Percentiles rank a stretch among this genome's conserved stretches.
phyloP scores from a whole-genome alignment of 37 sponge, comb jelly and placozoan species.

The Amphimedon queenslandica region DNA sequence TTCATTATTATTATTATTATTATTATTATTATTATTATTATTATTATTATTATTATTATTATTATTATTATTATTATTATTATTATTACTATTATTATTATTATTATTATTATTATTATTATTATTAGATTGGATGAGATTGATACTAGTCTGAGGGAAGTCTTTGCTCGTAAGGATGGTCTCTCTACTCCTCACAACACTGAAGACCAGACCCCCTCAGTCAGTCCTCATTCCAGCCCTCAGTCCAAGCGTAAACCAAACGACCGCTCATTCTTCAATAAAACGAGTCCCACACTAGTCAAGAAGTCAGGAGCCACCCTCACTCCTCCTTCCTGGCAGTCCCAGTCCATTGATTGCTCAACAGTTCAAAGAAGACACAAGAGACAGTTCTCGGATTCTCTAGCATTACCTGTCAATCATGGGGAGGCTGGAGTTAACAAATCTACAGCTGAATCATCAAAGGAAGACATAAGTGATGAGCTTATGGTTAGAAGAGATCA shows the following conservation, averaged over 20 bases:
- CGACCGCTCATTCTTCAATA: too few relatives aligned
- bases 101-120: background rate
- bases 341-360: background rate
- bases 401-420: too few relatives aligned
- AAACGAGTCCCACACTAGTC: too few relatives aligned
- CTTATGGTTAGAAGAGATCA: too few relatives aligned
- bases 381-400: background rate
- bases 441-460: too few relatives aligned
- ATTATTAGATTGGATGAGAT: conserved; percentile 12
- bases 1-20: too few relatives aligned
- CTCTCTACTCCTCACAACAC: background rate
- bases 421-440: too few relatives aligned
- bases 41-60: too few relatives aligned
- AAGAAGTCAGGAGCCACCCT: background rate
- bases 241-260: background rate
- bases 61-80: too few relatives aligned
- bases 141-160: conserved; percentile 19
- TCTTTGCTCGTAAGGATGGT: background rate
- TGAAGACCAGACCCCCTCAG: background rate
- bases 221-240: background rate
- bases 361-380: background rate
- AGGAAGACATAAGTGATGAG: too few relatives aligned
- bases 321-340: background rate
- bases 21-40: too few relatives aligned
- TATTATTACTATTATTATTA: background rate